Conservation (phyloP, 1,140 invertebrate genomes). For the Drosophila bocki region DNA sequence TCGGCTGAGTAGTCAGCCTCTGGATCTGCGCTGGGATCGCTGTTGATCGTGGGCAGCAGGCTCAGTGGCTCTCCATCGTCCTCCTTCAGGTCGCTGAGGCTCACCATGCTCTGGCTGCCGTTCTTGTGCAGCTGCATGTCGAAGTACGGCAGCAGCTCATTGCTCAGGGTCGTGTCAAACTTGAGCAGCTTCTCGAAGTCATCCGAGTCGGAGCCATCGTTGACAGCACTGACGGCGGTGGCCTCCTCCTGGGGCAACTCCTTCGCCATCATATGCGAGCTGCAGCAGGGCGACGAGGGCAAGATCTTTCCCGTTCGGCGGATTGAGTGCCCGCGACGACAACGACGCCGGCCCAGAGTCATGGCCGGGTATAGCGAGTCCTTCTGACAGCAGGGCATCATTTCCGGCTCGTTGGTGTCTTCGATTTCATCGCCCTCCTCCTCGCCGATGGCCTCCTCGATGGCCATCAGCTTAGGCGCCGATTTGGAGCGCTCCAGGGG, state of each 20-base stretch:
- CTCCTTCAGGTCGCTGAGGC: conserved; percentile 67
- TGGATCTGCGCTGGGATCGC: conserved; percentile 77
- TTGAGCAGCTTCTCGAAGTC: conserved; percentile 83
- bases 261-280: conserved; percentile 43
- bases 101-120: conserved; percentile 74
- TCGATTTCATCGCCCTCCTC: conserved; percentile 89
- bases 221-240: conserved; percentile 6
- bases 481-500: conserved; percentile 97
- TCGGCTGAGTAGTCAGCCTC: conserved; percentile 61
- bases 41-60: conserved; percentile 74
- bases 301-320: conserved; percentile 77
- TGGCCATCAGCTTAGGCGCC: conserved; percentile 96
- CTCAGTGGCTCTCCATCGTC: conserved; percentile 72
- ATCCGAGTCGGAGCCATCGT: conserved; percentile 79
- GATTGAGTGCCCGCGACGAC: conserved; percentile 81
- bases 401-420: conserved; percentile 84
- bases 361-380: conserved; percentile 85
- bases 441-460: conserved; percentile 96
- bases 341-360: conserved; percentile 84
- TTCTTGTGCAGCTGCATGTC: conserved; percentile 84
- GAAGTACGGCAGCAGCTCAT: conserved; percentile 82
- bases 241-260: conserved; percentile 20
- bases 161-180: conserved; percentile 79
- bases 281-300: conserved; percentile 48
- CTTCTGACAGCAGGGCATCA: conserved; percentile 83